phyloP scores from a whole-genome alignment of 2,888 invertebrate species.

The Lithophane leautieri region DNA sequence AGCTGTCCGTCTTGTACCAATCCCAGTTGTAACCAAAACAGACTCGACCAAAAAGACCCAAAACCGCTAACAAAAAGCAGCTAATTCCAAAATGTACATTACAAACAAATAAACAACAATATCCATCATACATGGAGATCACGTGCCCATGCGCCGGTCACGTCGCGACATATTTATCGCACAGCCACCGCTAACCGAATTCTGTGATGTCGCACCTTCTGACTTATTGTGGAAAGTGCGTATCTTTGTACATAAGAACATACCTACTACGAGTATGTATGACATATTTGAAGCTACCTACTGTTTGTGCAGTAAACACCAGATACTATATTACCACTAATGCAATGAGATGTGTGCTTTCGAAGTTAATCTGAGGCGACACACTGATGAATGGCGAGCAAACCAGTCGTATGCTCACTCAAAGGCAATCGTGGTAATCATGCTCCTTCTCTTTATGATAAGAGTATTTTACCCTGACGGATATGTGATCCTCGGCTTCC shows the following conservation, averaged over 20 bases:
- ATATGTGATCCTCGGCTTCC: neutral
- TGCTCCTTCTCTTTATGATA: neutral
- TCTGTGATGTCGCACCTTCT: conserved; percentile 69
- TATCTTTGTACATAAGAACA: conserved; percentile 5
- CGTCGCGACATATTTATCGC: conserved; percentile 81
- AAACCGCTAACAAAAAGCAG: neutral
- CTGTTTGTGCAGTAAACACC: neutral
- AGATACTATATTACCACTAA: neutral
- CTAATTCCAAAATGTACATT: conserved; percentile 23
- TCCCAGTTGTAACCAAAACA: neutral
- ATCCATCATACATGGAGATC: conserved; percentile 68
- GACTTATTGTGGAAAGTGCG: conserved; percentile 78
- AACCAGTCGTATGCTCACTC: neutral
- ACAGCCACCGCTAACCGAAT: conserved; percentile 73
- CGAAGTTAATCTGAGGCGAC: neutral
- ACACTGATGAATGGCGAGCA: neutral
- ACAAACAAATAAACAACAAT: conserved; percentile 58
- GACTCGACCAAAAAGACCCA: neutral
- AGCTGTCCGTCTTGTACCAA: no score
- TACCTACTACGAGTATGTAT: neutral
- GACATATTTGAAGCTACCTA: neutral
- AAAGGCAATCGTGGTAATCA: neutral
- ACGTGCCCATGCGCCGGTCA: conserved; percentile 78
- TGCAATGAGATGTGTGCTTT: no score
- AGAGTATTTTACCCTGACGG: neutral